Evolutionary conservation across 2,888 invertebrate species (phyloP).

Genomic region (Ochropleura plecta): DNA sequence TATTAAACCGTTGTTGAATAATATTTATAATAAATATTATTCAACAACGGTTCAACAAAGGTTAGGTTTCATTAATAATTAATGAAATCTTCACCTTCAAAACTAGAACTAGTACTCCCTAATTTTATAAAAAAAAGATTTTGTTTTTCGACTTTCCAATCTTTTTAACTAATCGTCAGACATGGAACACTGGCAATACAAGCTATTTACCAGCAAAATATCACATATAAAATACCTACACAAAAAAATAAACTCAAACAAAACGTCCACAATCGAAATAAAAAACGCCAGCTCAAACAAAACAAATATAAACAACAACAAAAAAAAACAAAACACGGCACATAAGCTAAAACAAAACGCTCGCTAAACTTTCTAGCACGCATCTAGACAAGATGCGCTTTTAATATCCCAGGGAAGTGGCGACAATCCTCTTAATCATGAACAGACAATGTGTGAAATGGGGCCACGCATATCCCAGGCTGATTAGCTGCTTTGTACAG

Average conservation of each 20-base stretch:
- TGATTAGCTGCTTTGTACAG: conserved; percentile 87
- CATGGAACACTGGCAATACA: not conserved
- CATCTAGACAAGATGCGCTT: conserved; percentile 82
- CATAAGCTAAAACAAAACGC: conserved; percentile 63
- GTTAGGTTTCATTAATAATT: too few species aligned
- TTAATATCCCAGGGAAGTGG: conserved; percentile 88
- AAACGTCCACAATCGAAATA: conserved; percentile 54
- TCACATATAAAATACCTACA: conserved; percentile 38
- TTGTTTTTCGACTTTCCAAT: not conserved
- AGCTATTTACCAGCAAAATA: conserved; percentile 29
- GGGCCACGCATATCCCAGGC: conserved; percentile 88
- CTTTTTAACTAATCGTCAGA: not conserved
- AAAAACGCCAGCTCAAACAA: conserved; percentile 48
- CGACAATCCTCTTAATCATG: conserved; percentile 91
- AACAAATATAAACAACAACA: conserved; percentile 52
- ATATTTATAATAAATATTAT: too few species aligned
- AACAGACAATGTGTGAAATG: conserved; percentile 88
- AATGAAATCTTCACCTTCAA: not conserved
- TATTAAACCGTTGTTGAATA: not conserved
- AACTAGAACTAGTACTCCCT: too few species aligned
- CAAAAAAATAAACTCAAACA: conserved; percentile 27
- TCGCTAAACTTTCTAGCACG: conserved; percentile 68
- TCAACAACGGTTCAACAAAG: too few species aligned
- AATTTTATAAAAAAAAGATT: too few species aligned
- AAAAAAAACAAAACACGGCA: conserved; percentile 51